Base-by-base conservation (phyloP, 2,797 vertebrate species). In the Tragopan temminckii region DNA sequence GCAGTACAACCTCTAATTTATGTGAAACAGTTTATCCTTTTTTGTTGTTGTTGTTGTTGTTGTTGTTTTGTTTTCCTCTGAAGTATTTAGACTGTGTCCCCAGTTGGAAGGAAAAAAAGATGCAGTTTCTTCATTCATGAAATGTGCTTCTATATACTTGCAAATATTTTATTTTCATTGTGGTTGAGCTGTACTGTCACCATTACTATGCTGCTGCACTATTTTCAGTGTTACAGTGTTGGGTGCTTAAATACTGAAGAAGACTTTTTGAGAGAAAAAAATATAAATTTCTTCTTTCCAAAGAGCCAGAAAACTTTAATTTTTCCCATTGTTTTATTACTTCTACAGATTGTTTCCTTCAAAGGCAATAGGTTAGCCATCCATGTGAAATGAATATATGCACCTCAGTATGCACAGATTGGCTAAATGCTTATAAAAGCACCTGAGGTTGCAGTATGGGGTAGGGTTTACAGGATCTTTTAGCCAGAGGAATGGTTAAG, bases 401-500 rank as follows among this genome's bases (percentile, higher is more conserved):
- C 6, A 77, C 76, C 72, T 70, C 45, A 74, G 36, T 21, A 3
- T 27, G 12, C 23, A 36, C 6, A 33, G 16, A 38, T 33, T 3
- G 16, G 46, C 35, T 42, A 89, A 85, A 58, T 57, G 18, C 17
- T 82, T 58, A 23, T 43, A n/a, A 63, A 84, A 62, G 16, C 38
- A 63, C 5, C 16, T 55, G 40, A 81, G 59, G 33, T 25, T 0
- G 0, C 13, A 36, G 9, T n/a, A 13, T 78, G 21, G 4, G 5
- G 6, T 82, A 77, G 52, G 20, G 21, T 36, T 80, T 91, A n/a
- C 24, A 70, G 55, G 27, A 16, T 69, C n/a, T 80, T 94, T 80
- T 55, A 66, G 45, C 89, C 42, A 88, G 66, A 43, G 69, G 85
- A 89, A 80, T 23, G 13, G 91, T 96, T 96, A 96, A 94, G 0